Percentiles rank a stretch among this genome's conserved stretches.
Conservation (phyloP, 2,113 vertebrate species). For the Forbesichthys papilliferus region DNA sequence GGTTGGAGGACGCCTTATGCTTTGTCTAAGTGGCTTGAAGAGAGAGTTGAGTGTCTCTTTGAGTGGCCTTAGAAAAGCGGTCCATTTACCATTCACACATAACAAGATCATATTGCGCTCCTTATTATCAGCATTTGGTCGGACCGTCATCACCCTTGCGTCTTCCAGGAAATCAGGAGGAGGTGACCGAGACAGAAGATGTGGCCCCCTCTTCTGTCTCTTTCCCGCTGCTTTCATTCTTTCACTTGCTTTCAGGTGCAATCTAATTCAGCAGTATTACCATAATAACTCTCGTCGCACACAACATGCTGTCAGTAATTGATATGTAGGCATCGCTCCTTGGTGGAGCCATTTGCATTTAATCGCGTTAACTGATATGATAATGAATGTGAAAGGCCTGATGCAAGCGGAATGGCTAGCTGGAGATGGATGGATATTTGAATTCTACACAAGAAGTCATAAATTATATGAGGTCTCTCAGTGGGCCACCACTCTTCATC, state of each 20-base stretch:
- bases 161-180: constrained; percentile 34
- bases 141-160: constrained; percentile 4
- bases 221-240: constrained; percentile 38
- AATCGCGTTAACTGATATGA: constrained; percentile 80
- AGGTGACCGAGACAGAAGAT: constrained; percentile 19
- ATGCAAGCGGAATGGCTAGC: constrained; percentile 72
- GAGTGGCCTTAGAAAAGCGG: no score
- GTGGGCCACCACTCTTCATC: constrained; percentile 39
- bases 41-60: no score
- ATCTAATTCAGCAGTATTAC: constrained; percentile 66
- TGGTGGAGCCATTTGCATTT: constrained; percentile 79
- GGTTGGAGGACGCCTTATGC: no score
- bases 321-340: constrained; percentile 72
- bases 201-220: constrained; percentile 25
- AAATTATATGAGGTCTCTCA: constrained; percentile 67
- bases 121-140: not conserved
- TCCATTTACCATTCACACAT: not conserved
- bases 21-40: no score
- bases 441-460: constrained; percentile 78
- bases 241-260: constrained; percentile 56
- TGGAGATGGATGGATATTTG: constrained; percentile 73
- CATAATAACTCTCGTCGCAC: constrained; percentile 67
- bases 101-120: no score
- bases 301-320: constrained; percentile 74
- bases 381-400: constrained; percentile 76